These are phyloP conservation scores for Manis pentadactyla DNA, from an alignment of 2,797 vertebrate species.

Conservation along the genomic window DNA sequence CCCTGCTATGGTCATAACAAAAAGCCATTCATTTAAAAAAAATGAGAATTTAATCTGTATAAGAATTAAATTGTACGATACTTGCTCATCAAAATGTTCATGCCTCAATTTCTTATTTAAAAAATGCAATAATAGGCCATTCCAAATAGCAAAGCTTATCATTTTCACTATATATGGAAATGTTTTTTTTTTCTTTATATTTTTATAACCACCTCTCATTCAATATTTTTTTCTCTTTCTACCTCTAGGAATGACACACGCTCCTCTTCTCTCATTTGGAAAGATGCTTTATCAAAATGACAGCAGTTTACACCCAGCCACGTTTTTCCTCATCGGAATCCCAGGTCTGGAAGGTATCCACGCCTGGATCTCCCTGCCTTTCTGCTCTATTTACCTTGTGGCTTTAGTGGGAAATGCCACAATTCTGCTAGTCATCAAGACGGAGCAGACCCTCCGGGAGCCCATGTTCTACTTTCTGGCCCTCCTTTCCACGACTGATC, in stretches of 20 bases:
- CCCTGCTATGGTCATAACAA: not conserved
- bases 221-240: not conserved
- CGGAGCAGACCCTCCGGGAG: constrained; percentile 47
- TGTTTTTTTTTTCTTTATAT: too few relatives aligned
- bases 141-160: not conserved
- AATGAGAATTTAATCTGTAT: too few relatives aligned
- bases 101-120: not conserved
- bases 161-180: not conserved
- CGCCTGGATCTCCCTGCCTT: constrained; percentile 69
- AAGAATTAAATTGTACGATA: too few relatives aligned
- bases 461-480: constrained; percentile 74
- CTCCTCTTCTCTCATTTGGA: not conserved
- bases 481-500: constrained; percentile 80
- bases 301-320: constrained; percentile 54
- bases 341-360: constrained; percentile 62
- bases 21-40: too few relatives aligned
- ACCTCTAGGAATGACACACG: not conserved
- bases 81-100: not conserved
- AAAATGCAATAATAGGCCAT: not conserved
- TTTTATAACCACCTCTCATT: not conserved
- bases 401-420: constrained; percentile 64
- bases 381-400: constrained; percentile 57
- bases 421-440: constrained; percentile 67
- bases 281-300: not conserved
- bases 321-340: constrained; percentile 67